Evolutionary conservation across 2,113 vertebrate species (phyloP), one percentile per base, ranked within the genome.

Genomic region (Cyprinodon variegatus): DNA sequence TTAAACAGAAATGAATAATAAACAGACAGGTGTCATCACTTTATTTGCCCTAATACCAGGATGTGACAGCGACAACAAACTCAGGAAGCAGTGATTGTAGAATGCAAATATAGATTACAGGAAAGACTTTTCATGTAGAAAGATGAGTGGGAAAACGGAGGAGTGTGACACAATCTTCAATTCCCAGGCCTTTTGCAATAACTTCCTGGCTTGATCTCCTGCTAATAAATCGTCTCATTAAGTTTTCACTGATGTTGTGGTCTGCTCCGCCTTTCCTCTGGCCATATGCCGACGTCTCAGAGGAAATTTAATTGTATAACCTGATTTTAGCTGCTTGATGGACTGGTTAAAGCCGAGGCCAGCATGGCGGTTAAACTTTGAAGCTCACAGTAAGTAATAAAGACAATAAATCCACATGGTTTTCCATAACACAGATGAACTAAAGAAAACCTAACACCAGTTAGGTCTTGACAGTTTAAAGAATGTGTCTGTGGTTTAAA

Each of bases 271-370:
- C 69, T 46, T 74, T 66, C 66, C 45, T 40, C 29, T 74, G 67
- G 84, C 70, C 45, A 38, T 37, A 20, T 66, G 63, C 22, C 50
- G 76, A 60, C 48, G 63, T 72, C 83, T 79, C 68, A 4, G 22
- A 53, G 65, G 68, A 61, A 63, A 82, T 71, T 74, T 86, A 62
- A 66, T 71, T 63, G 72, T 20, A 22, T 69, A 68, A 64, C 40
- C 62, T 72, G 76, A 68, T 76, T 73, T 83, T 83, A 74, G 50
- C 60, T 57, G 41, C 60, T 65, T 90, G 86, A 86, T 81, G 78
- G 81, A 81, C 83, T 76, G 81, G 76, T 76, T 76, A 61, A 80
- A 78, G 61, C 62, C 3, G 37, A 22, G 60, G 72, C 86, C 84
- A 74, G 65, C 29, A n/a, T 60, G 38, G 71, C 78, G 83, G 84